Base-by-base conservation (phyloP, 2,797 vertebrate genomes). In the Acanthopagrus latus region DNA sequence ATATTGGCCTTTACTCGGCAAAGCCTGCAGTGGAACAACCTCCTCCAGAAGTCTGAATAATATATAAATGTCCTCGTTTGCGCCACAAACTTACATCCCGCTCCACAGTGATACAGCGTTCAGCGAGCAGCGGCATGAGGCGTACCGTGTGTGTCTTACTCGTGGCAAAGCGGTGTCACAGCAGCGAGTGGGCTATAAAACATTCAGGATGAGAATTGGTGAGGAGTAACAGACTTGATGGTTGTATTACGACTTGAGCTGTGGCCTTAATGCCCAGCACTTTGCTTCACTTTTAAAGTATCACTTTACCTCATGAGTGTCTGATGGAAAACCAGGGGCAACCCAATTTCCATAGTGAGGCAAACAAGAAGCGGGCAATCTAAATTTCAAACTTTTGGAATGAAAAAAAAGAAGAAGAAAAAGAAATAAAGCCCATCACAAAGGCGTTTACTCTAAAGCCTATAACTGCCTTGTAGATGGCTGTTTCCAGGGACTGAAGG, bases 11-110 rank as follows among this genome's bases (percentile, higher is more conserved):
- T 59, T 13, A 74, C 43, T 67, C 50, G 25, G 71, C 16, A 80
- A 5, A 33, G 69, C 21, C 43, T 77, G 68, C 60, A 69, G 38
- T 67, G 46, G 57, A 74, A 63, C 47, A 81, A 29, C 16, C 17
- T 59, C 67, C 51, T 76, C 55, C 43, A 21, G 7, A 66, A 58
- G 23, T 78, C 41, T 90, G 76, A 89, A 92, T 91, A 81, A 91
- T 88, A 38, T 47, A 91, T 88, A 83, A 71, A 83, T 64, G 82
- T 77, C 57, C 76, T 74, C 75, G 80, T 90, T 88, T 89, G 69
- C 78, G 69, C 52, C 80, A 69, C 78, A 88, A 85, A 87, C 64
- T 86, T 81, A 80, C 59, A 84, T 88, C 67, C 78, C n/a, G 21
- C 64, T 74, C 62, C 64, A 56, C 59, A 62, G 58, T 76, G 76